Evolutionary conservation across 2,797 vertebrate species (phyloP).

Genomic region (Novumbra hubbsi): DNA sequence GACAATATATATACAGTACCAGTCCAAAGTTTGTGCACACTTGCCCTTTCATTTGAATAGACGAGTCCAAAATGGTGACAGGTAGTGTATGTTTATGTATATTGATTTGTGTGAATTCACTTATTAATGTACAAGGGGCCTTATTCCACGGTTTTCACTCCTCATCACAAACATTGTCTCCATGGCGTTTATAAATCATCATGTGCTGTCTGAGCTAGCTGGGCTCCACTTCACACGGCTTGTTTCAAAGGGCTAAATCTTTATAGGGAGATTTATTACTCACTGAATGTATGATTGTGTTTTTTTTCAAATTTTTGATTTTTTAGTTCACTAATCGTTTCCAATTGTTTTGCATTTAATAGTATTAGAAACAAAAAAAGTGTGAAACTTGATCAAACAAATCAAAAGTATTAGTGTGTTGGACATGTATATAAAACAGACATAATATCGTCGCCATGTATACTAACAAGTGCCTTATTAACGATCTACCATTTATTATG

Average conservation of each 20-base stretch:
- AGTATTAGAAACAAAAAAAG: no score
- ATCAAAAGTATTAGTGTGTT: not conserved
- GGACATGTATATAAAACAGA: conserved; percentile 14
- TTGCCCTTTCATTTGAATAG: no score
- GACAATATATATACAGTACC: no score
- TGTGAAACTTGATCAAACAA: no score
- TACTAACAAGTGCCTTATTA: conserved; percentile 69
- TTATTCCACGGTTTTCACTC: conserved; percentile 24
- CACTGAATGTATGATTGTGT: not conserved
- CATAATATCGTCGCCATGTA: conserved; percentile 69
- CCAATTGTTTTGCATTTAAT: not conserved
- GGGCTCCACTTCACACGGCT: conserved; percentile 71
- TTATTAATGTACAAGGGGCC: not conserved
- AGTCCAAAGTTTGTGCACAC: no score
- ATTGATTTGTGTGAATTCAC: not conserved
- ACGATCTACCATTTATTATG: conserved; percentile 19
- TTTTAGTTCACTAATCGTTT: not conserved
- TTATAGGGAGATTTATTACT: conserved; percentile 40
- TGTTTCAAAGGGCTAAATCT: conserved; percentile 73
- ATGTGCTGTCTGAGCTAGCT: conserved; percentile 69
- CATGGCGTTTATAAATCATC: conserved; percentile 42
- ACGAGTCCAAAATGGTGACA: no score
- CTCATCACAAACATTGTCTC: conserved; percentile 39
- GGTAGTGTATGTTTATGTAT: no score
- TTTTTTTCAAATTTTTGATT: not conserved